These are phyloP conservation scores for Pherbina coryleti DNA, from an alignment of 2,888 invertebrate genomes.

Conservation along the genomic window DNA sequence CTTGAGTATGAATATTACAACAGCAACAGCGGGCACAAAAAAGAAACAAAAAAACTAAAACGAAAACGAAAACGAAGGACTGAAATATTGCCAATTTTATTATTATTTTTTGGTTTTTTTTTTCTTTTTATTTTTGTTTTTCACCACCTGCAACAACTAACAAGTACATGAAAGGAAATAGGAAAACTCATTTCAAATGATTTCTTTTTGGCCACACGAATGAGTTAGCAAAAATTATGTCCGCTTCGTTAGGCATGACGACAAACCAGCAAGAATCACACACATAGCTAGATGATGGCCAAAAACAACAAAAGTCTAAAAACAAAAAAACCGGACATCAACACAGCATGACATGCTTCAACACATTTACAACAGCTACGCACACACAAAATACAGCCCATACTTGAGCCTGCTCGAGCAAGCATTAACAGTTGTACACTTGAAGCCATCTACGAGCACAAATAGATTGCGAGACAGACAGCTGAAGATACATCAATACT, in stretches of 20 bases:
- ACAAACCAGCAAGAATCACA: too few relatives aligned
- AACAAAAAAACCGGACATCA: background rate
- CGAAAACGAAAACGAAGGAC: background rate
- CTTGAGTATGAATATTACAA: too few relatives aligned
- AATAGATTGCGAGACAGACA: too few relatives aligned
- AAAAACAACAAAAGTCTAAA: background rate
- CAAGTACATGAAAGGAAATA: background rate
- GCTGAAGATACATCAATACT: slow-evolving; percentile 20
- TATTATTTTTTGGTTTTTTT: too few relatives aligned
- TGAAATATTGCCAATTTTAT: too few relatives aligned
- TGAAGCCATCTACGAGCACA: too few relatives aligned
- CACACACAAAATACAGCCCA: background rate
- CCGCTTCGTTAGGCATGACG: slow-evolving; percentile 5
- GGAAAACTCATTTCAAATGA: background rate
- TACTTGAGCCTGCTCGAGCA: too few relatives aligned
- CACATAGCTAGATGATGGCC: background rate
- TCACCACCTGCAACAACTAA: too few relatives aligned
- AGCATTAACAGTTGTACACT: too few relatives aligned
- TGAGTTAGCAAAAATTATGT: slow-evolving; percentile 6
- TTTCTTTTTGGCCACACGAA: slow-evolving; percentile 13
- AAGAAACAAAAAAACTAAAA: background rate
- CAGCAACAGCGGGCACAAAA: background rate
- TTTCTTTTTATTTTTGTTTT: too few relatives aligned
- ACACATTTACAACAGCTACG: too few relatives aligned
- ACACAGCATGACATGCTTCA: background rate